Conservation (phyloP, 2,888 invertebrate species). For the Elegia similella region DNA sequence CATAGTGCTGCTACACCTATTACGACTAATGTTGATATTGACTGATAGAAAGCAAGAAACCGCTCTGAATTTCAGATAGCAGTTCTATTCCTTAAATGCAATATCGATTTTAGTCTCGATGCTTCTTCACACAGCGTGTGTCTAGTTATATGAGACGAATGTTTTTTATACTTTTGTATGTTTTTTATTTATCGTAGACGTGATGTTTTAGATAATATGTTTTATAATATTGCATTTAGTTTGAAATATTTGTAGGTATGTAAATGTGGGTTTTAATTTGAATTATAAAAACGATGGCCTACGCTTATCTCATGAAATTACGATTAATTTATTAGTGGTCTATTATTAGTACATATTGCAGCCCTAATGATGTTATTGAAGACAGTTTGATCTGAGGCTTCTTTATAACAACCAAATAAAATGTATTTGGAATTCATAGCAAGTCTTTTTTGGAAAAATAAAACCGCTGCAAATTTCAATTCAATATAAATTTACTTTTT, state of each 20-base stretch:
- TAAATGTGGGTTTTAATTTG: background rate
- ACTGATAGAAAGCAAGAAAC: too few relatives aligned
- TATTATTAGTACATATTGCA: background rate
- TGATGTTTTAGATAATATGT: background rate
- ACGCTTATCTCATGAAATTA: background rate
- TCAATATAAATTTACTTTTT: too few relatives aligned
- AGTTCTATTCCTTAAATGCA: background rate
- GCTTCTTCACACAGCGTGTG: background rate
- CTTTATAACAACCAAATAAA: background rate
- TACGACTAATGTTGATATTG: too few relatives aligned
- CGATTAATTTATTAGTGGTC: background rate
- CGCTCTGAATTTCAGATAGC: background rate
- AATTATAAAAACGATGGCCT: constrained; percentile 4
- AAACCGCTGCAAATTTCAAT: too few relatives aligned
- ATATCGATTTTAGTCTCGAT: background rate
- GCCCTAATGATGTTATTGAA: background rate
- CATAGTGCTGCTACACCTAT: too few relatives aligned
- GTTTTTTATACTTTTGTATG: constrained; percentile 9
- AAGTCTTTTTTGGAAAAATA: too few relatives aligned
- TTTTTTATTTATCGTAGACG: constrained; percentile 2
- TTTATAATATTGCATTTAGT: constrained; percentile 12
- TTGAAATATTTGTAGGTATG: background rate
- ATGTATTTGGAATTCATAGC: too few relatives aligned
- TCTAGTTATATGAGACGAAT: constrained; percentile 1
- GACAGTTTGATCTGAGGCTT: background rate